Percentiles rank a stretch among this genome's conserved stretches.
phyloP scores from a whole-genome alignment of 2,797 vertebrate genomes.

The Cirrhinus mrigala region DNA sequence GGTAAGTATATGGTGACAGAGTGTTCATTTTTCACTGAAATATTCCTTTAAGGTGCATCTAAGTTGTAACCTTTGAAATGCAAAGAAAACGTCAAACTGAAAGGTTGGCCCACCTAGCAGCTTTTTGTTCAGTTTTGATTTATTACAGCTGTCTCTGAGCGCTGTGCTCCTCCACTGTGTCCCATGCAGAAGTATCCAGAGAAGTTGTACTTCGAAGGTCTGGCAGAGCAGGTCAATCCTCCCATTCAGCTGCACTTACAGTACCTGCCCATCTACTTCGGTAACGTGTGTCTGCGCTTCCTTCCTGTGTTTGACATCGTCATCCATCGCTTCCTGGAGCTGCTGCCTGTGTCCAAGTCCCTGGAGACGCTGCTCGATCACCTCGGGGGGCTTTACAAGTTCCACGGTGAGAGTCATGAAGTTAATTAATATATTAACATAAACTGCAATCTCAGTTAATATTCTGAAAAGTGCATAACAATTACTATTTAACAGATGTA shows the following conservation, averaged over 20 bases:
- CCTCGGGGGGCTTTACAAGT: constrained; percentile 96
- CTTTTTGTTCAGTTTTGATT: no score
- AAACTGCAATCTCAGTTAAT: no score
- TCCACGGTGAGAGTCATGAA: constrained; percentile 86
- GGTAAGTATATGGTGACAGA: no score
- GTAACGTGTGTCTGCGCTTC: constrained; percentile 97
- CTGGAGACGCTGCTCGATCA: constrained; percentile 96
- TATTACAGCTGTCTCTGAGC: background rate
- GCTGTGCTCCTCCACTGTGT: background rate
- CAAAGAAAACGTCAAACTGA: no score
- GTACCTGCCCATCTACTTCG: constrained; percentile 98
- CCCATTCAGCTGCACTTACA: constrained; percentile 94
- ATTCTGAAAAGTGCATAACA: no score
- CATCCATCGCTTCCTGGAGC: constrained; percentile 97
- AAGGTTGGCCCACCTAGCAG: no score
- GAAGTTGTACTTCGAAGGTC: constrained; percentile 98
- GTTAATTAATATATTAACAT: background rate
- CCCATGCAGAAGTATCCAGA: constrained; percentile 93
- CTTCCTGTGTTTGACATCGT: constrained; percentile 98
- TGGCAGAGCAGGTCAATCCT: constrained; percentile 96
- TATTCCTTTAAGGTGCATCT: no score
- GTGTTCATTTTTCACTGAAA: no score
- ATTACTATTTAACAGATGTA: no score
- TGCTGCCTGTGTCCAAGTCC: constrained; percentile 97
- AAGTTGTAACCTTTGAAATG: no score